phyloP scores from a whole-genome alignment of 2,888 invertebrate genomes.

The Hydropsyche betteni region DNA sequence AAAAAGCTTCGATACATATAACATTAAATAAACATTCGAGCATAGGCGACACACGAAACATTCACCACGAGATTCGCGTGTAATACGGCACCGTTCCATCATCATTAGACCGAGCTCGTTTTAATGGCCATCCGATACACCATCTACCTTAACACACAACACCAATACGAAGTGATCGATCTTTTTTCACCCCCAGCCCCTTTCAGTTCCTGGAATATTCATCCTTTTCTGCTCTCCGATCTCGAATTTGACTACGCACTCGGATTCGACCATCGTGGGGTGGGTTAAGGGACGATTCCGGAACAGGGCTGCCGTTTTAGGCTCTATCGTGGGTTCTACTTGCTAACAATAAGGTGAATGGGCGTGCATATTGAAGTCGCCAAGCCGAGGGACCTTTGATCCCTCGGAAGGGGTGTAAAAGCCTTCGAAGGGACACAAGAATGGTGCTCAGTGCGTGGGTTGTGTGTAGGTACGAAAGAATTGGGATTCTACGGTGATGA shows the following conservation, averaged over 20 bases:
- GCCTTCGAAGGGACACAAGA: neutral
- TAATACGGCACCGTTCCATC: slow-evolving; percentile 14
- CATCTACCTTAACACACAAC: neutral
- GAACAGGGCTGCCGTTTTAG: neutral
- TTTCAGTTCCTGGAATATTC: neutral
- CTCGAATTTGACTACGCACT: too few relatives aligned
- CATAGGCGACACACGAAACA: too few relatives aligned
- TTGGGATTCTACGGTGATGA: too few relatives aligned
- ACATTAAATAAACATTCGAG: too few relatives aligned
- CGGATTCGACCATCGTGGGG: neutral
- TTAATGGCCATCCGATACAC: slow-evolving; percentile 13
- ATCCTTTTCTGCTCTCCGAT: too few relatives aligned
- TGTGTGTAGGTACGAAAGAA: too few relatives aligned
- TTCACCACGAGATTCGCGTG: neutral
- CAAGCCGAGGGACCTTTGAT: slow-evolving; percentile 10
- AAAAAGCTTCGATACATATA: too few relatives aligned
- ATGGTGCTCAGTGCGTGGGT: neutral
- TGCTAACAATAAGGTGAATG: slow-evolving; percentile 3
- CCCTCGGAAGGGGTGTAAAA: slow-evolving; percentile 12
- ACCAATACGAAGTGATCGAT: slow-evolving; percentile 22
- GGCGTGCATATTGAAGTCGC: slow-evolving; percentile 17
- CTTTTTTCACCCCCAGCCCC: neutral
- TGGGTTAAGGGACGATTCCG: neutral
- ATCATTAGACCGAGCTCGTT: slow-evolving; percentile 20
- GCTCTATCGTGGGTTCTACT: neutral